Evolutionary conservation across 2,113 vertebrate species (phyloP).

Genomic region (Cariama cristata): DNA sequence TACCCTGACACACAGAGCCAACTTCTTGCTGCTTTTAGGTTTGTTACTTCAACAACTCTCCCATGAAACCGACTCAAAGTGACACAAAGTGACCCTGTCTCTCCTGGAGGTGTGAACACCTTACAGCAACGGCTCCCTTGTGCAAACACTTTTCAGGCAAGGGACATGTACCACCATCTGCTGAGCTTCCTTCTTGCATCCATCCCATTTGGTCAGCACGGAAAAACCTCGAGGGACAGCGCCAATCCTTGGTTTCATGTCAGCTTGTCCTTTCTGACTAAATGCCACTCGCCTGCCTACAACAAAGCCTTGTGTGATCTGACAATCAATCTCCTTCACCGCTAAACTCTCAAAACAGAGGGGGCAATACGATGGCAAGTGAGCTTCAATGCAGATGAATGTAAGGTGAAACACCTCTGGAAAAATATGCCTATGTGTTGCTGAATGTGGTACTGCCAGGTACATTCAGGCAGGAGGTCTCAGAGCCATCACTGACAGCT

Average conservation of each 20-base stretch:
- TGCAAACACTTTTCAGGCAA: neutral
- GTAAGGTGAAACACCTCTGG: neutral
- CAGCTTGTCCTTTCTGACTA: neutral
- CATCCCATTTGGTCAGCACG: neutral
- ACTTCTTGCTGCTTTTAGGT: neutral
- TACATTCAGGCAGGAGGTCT: neutral
- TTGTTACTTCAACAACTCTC: neutral
- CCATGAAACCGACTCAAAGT: neutral
- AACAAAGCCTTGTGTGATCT: neutral
- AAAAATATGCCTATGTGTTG: neutral
- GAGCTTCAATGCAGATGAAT: neutral
- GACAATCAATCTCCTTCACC: neutral
- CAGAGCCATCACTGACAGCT: fast-evolving
- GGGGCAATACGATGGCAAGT: neutral
- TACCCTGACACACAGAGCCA: neutral
- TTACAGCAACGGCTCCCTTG: neutral
- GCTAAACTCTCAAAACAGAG: neutral
- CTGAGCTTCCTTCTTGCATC: neutral
- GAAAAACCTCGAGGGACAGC: neutral
- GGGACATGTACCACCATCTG: neutral
- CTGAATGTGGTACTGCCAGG: neutral
- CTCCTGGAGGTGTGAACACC: neutral
- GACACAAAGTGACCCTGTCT: neutral
- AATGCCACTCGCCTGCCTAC: neutral
- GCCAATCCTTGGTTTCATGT: neutral